Base-by-base conservation (phyloP, 2,113 vertebrate species). In the Peucedramus taeniatus region DNA sequence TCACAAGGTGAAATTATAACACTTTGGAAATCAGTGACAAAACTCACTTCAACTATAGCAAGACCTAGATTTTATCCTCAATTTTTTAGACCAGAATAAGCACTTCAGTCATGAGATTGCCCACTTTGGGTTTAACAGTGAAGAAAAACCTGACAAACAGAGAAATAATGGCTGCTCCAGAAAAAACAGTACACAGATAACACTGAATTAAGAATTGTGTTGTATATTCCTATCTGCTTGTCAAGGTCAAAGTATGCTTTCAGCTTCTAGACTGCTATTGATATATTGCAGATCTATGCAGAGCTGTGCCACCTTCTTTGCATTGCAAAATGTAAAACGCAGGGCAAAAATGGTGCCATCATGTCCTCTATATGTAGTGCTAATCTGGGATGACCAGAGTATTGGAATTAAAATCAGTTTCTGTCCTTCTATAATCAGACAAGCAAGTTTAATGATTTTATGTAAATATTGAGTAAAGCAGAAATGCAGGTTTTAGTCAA, bases 41-140 rank as follows among this genome's bases (percentile, higher is more conserved):
- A 96, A 83, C n/a, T 92, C 27, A 31, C 44, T 92, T 90, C 39
- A 88, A 15, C 85, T 92, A 18, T 19, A 83, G n/a, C 37, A 92
- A 61, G 72, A 91, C 96, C 94, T 92, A 94, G 88, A 95, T 96
- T 92, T 93, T 68, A 75, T 71, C 92, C 28, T 96, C 40, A 42
- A 5, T 63, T 76, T 89, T 87, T 91, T 89, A 80, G 59, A 50
- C 45, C 47, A 27, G 76, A 54, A 72, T 69, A 96, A 93, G 59
- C 63, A 50, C 66, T 81, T 93, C 47, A 93, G 50, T 93, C 1
- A 1, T 77, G 42, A 93, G 74, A 63, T 35, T 87, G 56, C 59
- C 27, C 15, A 1, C 35, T 83, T 91, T 10, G 4, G 50, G 63
- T 42, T 86, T 93, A 56, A 59, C n/a, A 33, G 56, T 47, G 65